Evolutionary conservation across 64 coral and sea anemone genomes (phyloP).

Genomic region (Platygyra sinensis): DNA sequence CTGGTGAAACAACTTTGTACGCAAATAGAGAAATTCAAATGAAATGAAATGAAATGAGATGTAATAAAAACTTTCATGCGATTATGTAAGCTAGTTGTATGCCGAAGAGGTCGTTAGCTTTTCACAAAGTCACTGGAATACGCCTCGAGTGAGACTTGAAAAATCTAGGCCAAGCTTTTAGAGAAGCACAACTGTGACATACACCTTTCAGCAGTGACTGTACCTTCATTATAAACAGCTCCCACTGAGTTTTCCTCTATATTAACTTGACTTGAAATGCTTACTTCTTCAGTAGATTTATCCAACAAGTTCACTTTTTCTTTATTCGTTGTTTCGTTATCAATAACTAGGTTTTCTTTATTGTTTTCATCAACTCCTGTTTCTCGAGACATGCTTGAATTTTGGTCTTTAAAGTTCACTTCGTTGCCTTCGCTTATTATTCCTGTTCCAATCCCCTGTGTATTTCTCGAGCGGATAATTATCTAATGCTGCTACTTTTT

Average conservation of each 20-base stretch:
- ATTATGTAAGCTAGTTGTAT: too few relatives aligned
- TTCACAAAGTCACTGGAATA: too few relatives aligned
- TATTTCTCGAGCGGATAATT: background rate
- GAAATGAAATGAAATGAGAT: too few relatives aligned
- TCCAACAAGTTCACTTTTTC: background rate
- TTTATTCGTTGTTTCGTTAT: background rate
- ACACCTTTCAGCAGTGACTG: too few relatives aligned
- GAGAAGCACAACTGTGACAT: too few relatives aligned
- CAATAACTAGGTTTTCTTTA: background rate
- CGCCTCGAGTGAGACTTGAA: too few relatives aligned
- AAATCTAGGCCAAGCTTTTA: too few relatives aligned
- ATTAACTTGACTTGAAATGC: background rate
- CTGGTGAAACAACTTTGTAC: too few relatives aligned
- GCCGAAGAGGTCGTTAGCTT: too few relatives aligned
- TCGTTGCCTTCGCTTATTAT: background rate
- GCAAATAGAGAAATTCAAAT: too few relatives aligned
- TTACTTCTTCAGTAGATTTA: background rate
- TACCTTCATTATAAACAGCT: slow-evolving; percentile 9
- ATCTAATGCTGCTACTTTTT: background rate
- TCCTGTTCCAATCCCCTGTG: background rate
- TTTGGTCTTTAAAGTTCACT: background rate
- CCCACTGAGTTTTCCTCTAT: background rate
- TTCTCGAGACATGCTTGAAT: background rate
- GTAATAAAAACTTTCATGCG: too few relatives aligned
- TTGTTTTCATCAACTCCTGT: background rate